Evolutionary conservation across 2,888 invertebrate genomes (phyloP).

Genomic region (Disparrhopalites patrizii): DNA sequence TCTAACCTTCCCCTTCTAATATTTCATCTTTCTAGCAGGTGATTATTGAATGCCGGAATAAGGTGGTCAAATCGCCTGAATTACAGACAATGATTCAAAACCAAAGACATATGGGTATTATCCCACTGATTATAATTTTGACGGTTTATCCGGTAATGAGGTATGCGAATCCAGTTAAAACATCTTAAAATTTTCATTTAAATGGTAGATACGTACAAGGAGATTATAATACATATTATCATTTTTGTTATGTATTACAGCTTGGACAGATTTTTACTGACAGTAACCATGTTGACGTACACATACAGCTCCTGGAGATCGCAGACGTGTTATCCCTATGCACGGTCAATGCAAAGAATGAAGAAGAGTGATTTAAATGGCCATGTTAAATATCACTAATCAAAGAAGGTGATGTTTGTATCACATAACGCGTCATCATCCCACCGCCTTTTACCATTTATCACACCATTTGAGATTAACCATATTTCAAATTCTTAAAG

Average conservation of each 20-base stretch:
- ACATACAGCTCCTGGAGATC: conserved; percentile 33
- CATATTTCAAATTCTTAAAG: no score
- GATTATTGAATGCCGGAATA: conserved; percentile 31
- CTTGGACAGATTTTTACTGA: conserved; percentile 33
- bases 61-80: conserved; percentile 37
- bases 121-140: conserved; percentile 35
- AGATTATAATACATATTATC: neutral
- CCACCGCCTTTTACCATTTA: no score
- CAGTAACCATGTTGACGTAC: conserved; percentile 13
- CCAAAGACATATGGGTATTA: conserved; percentile 41
- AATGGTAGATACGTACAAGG: neutral
- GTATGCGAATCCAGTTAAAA: no score
- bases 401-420: no score
- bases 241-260: conserved; percentile 27
- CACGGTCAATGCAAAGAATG: conserved; percentile 29
- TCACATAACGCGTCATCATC: no score
- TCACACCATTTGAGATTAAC: no score
- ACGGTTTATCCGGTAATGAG: conserved; percentile 38
- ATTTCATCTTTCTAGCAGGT: conserved; percentile 31
- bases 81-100: conserved; percentile 27
- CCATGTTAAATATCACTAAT: no score
- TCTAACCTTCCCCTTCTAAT: conserved; percentile 5
- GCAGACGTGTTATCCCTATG: conserved; percentile 32
- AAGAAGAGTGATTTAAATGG: conserved; percentile 7
- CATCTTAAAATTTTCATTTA: no score